Base-by-base conservation (phyloP, 2,888 invertebrate species). In the Salpingus planirostris region DNA sequence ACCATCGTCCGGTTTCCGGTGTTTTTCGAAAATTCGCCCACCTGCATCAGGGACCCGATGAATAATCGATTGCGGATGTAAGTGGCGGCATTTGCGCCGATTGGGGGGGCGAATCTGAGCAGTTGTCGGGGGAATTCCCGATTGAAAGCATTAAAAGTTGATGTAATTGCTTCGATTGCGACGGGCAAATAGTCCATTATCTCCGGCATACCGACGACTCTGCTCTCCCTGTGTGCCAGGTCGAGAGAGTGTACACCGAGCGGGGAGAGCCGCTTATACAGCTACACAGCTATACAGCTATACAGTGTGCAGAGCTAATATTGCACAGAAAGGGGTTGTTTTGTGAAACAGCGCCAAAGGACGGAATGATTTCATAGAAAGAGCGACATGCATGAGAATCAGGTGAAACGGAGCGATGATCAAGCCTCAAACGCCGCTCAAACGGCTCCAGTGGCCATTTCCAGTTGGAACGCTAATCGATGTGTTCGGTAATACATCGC, bases 401-500 rank as follows among this genome's bases (percentile, higher is more conserved):
- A 51, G 55, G 50, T 52, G 53, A 54, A 53, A 50, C 48, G 49
- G 48, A 53, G 52, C 53, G 56, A 51, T 52, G 51, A 52, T 56
- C 52, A 46, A 45, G 42, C 49, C 49, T 52, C 49, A 52, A 52
- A 52, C 50, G 46, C 49, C 47, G 50, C 45, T 51, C 48, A 51
- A 52, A 53, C 50, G 45, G 50, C 46, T 55, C 53, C 53, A 55
- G 53, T 55, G 57, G 56, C 58, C 57, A 59, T 58, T 60, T 58
- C 55, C 58, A 59, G 59, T 55, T 56, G 56, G 56, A 58, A 55
- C 57, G 55, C 55, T 59, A 59, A 59, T 60, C 59, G 57, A 58
- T 59, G 53, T 50, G 50, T 51, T 54, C 49, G 49, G 49, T 50
- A 51, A 54, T 54, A 52, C 51, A 48, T 50, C 46, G 43, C 49